Conservation (phyloP, 2,797 vertebrate species). For the Gadopsis marmoratus region DNA sequence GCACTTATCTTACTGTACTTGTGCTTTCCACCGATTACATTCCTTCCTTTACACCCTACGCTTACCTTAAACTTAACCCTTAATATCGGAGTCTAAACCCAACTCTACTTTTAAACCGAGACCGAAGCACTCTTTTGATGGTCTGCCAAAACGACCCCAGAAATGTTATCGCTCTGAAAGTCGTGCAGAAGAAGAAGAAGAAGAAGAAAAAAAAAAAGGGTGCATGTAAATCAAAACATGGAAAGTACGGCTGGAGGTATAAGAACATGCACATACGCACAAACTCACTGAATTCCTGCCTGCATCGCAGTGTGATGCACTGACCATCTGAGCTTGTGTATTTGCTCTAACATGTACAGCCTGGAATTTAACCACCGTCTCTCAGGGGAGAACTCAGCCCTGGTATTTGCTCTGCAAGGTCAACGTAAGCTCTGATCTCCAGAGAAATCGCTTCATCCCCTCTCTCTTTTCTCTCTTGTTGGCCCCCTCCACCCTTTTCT, state of each 20-base stretch:
- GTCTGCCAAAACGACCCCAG: slow-evolving; percentile 15
- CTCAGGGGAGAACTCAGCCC: slow-evolving; percentile 23
- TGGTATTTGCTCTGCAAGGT: slow-evolving; percentile 41
- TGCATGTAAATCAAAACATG: background rate
- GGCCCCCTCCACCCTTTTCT: background rate
- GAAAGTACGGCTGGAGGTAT: too few relatives aligned
- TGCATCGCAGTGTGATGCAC: slow-evolving; percentile 1
- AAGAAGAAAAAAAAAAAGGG: background rate
- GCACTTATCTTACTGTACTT: slow-evolving; percentile 28
- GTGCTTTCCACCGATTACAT: slow-evolving; percentile 24
- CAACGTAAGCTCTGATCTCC: slow-evolving; percentile 28
- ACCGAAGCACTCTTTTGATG: background rate
- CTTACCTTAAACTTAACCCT: slow-evolving; percentile 7
- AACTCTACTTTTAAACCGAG: slow-evolving; percentile 6
- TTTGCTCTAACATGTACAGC: slow-evolving; percentile 26
- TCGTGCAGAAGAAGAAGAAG: background rate
- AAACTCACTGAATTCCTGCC: background rate
- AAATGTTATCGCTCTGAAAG: slow-evolving; percentile 2
- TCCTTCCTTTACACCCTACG: slow-evolving; percentile 15
- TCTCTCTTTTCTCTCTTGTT: background rate
- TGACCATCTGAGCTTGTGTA: slow-evolving; percentile 5
- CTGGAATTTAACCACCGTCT: slow-evolving; percentile 23
- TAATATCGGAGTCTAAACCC: slow-evolving; percentile 10
- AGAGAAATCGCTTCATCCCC: slow-evolving; percentile 9
- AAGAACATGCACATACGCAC: background rate